Conservation (phyloP, 2,888 invertebrate genomes). For the Odontomyia ornata region DNA sequence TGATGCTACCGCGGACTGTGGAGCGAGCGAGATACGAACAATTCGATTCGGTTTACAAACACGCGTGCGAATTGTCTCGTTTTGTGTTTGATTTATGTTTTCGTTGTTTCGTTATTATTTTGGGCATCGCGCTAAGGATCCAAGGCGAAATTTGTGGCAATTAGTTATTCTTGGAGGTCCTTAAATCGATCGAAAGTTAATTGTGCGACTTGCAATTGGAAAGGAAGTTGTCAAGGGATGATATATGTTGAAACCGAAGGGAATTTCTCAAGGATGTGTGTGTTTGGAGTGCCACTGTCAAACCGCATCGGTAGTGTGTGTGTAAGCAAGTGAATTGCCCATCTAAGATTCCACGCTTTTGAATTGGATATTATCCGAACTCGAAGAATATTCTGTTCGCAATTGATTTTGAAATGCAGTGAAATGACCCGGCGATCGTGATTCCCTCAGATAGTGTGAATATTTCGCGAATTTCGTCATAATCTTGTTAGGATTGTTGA, state of each 20-base stretch:
- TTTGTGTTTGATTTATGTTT: not conserved
- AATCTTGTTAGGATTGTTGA: not conserved
- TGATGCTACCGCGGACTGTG: not conserved
- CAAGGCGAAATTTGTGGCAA: not conserved
- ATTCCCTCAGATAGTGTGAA: not conserved
- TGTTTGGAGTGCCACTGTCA: not conserved
- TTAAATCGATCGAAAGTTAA: not conserved
- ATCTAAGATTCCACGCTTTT: not conserved
- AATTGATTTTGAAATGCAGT: not conserved
- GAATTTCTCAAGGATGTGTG: slow-evolving; percentile 10
- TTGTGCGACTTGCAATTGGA: not conserved
- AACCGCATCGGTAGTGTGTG: not conserved
- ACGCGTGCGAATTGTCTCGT: slow-evolving; percentile 36
- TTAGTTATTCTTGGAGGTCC: not conserved
- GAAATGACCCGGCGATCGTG: not conserved
- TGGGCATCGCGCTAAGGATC: too few relatives aligned
- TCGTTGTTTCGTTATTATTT: not conserved
- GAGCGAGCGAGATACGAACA: slow-evolving; percentile 27
- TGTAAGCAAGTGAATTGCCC: not conserved
- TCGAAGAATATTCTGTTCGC: too few relatives aligned
- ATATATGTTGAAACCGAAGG: slow-evolving; percentile 2
- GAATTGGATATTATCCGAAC: not conserved
- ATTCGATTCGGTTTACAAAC: slow-evolving; percentile 22
- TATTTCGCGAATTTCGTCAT: not conserved
- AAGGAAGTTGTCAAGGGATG: not conserved